Evolutionary conservation across 2,113 vertebrate genomes (phyloP), one percentile per base, ranked within the genome.

Genomic region (Tachysurus vachellii): DNA sequence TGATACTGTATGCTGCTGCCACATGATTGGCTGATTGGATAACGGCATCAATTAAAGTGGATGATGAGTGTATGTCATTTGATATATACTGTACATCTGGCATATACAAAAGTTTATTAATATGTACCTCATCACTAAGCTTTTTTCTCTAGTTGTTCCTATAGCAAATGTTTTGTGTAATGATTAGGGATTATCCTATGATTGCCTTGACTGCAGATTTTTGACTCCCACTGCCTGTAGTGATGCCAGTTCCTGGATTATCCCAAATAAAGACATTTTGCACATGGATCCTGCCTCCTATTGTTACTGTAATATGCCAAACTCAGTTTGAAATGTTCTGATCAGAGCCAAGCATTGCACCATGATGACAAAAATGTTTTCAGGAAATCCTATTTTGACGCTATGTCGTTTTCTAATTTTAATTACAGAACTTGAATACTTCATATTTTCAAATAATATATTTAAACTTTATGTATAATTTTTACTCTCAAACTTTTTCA

Each of bases 181-280:
- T 82, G 80, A 82, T 47, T 83, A 64, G 42, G 80, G 80, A 82
- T 82, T 64, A 82, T 82, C 61, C 80, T 50, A 66, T 82, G 23
- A 82, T 82, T 64, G 59, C 80, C 44, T 82, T 64, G 26, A 16
- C n/a, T 82, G 80, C 8, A 13, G 59, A 47, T 62, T 62, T 64
- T 50, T 82, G 42, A 64, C 50, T 82, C 23, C 61, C 59, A 50
- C 59, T 82, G 42, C 42, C 26, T 82, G 42, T 50, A 64, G 12
- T 82, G 80, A 17, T 82, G 80, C 80, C 23, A 82, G 47, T 64
- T 82, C 61, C 80, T 28, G 59, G 80, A 82, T 82, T 66, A 82
- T 64, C 59, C 42, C 42, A 82, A 64, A 50, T 82, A 64, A 82
- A 82, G 61, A 64, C 42, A 82, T 14, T 57, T 5, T 53, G 62